Base-by-base conservation (phyloP, 2,888 invertebrate species). In the Tetranychus truncatus region DNA sequence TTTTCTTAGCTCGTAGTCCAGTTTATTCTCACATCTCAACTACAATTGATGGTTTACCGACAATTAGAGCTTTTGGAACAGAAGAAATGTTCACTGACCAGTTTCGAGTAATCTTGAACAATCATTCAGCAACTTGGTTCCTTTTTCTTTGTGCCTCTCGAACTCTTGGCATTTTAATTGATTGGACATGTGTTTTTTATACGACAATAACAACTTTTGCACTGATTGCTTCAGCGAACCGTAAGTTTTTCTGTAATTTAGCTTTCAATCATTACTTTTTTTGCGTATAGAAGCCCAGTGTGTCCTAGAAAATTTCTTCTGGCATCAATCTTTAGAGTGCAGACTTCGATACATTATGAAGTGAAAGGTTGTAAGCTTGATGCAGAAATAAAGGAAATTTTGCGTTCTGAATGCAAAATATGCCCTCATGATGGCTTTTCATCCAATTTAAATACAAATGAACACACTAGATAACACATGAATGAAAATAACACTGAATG, bases 1-100 rank as follows among this genome's bases (percentile, higher is more conserved):
- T 24, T 69, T 15, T 69, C 80, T 18, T 81, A 84, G 85, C 84
- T 20, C 75, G 79, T 73, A 79, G 79, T 80, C 96, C 96, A 0
- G 91, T 97, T n/a, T 96, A 95, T 84, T 90, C 91, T 2, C 95
- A 95, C 81, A 84, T 96, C 80, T 91, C 89, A 81, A 91, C 94
- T 45, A 89, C 92, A 0, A 85, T 97, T 6, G 90, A 91, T 82
- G 96, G 96, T 0, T 85, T 97, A 77, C 88, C 92, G 0, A 95
- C 95, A 0, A 94, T 97, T 73, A 86, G 96, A 75, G 91, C 95
- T 0, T 94, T 91, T 81, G 87, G 88, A 8, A 91, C 91, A 0
- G 89, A 92, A 81, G 86, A 88, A 75, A 87, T 89, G 34, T 87
- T 95, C 71, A 78, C 73, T 66, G 77, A 75, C 74, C 77, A 77